phyloP scores from a whole-genome alignment of 1,140 invertebrate species.

The Ooceraea biroi region DNA sequence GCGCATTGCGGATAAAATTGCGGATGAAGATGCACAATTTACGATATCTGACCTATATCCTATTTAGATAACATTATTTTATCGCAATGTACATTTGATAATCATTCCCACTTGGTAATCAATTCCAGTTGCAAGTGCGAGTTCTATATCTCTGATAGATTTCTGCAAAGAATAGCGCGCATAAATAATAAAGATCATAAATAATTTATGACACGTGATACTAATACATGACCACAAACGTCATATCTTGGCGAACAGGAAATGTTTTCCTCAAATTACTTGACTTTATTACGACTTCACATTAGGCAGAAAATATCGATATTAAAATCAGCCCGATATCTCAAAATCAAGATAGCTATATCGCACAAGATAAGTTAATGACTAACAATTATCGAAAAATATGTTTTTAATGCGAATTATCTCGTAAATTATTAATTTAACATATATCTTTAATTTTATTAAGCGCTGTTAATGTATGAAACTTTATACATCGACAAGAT shows the following conservation, averaged over 20 bases:
- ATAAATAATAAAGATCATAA: background rate
- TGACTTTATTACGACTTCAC: background rate
- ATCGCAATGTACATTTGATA: constrained; percentile 16
- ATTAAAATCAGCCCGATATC: background rate
- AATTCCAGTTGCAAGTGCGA: background rate
- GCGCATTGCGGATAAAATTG: background rate
- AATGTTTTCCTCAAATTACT: background rate
- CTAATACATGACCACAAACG: background rate
- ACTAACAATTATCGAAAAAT: no score
- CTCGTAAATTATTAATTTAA: no score
- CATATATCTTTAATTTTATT: no score
- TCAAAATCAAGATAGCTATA: background rate
- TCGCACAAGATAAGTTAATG: no score
- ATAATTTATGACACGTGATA: background rate
- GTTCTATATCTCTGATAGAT: constrained; percentile 5
- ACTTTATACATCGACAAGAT: no score
- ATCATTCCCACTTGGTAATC: background rate
- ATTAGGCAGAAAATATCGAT: background rate
- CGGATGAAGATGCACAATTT: background rate
- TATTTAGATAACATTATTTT: constrained; percentile 46
- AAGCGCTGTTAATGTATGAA: no score
- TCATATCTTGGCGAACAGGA: background rate
- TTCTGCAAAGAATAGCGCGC: background rate
- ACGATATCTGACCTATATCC: constrained; percentile 5
- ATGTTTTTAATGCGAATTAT: no score